Evolutionary conservation across 2,888 invertebrate genomes (phyloP).

Genomic region (Pterostichus madidus): DNA sequence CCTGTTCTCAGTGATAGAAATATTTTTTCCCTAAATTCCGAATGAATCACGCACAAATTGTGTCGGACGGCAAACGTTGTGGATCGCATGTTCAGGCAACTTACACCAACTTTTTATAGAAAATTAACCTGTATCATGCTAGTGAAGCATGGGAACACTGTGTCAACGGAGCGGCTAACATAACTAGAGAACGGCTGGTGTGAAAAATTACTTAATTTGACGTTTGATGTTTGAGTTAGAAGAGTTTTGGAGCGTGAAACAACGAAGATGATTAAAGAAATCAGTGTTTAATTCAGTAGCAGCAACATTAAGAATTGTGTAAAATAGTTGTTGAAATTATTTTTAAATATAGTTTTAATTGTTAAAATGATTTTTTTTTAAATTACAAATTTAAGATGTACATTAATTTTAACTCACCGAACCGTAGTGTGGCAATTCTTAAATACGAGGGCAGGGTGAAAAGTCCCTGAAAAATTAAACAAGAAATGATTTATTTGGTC

Average conservation of each 20-base stretch:
- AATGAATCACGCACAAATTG: slow-evolving; percentile 64
- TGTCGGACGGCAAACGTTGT: slow-evolving; percentile 36
- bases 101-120: slow-evolving; percentile 68
- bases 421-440: too few relatives aligned
- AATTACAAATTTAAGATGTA: too few relatives aligned
- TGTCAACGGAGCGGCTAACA: slow-evolving; percentile 33
- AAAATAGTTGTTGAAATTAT: too few relatives aligned
- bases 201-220: slow-evolving; percentile 51
- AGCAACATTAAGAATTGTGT: too few relatives aligned
- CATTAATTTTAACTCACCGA: too few relatives aligned
- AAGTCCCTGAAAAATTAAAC: too few relatives aligned
- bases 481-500: too few relatives aligned
- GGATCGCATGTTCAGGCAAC: slow-evolving; percentile 58
- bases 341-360: too few relatives aligned
- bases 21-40: slow-evolving; percentile 63
- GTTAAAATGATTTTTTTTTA: too few relatives aligned
- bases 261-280: too few relatives aligned
- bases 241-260: background rate
- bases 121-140: slow-evolving; percentile 70
- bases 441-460: too few relatives aligned
- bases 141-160: slow-evolving; percentile 60
- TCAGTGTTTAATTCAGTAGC: too few relatives aligned
- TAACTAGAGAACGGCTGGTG: background rate
- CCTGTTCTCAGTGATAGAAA: slow-evolving; percentile 64
- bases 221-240: background rate